Base-by-base conservation (phyloP, 1,140 invertebrate species). In the Leucophenga varia region DNA sequence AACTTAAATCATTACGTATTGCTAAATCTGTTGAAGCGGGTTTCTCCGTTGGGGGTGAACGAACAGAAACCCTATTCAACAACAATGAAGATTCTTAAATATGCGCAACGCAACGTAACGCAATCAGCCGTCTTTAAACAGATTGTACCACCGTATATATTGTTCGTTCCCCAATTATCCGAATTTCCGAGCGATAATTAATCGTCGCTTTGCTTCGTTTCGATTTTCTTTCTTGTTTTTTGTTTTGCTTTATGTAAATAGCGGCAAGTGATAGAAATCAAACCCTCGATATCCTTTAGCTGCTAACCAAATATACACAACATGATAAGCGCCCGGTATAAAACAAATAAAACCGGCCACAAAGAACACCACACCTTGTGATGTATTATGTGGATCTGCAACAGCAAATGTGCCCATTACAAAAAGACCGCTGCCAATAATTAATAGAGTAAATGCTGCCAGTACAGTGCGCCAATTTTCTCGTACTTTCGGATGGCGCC, bases 381-480 rank as follows among this genome's bases (percentile, higher is more conserved):
- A 78, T 42, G 87, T 86, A 55, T 86, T 84, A 48, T 83, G 78
- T 3, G 83, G 82, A 77, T 84, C 76, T 52, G 86, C 77, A 14
- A 88, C 80, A 30, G 88, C 85, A 38, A 86, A 82, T 3, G 86
- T 80, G n/a, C 87, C 88, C 71, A 87, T 86, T 13, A 82, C 79
- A 39, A 89, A 78, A 8, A 90, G 77, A 19, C 87, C 87, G n/a
- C 86, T 79, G 59, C 89, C 89, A 13, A 91, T 83, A 16, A 91
- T 65, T 1, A 91, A 78, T 21, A 91, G 76, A 39, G 85, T 82
- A 49, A 89, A 84, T 6, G 89, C 88, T 28, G 86, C 88, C 51
- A 88, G 78, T 3, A 92, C 88, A 55, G 90, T 88, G 68, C 87
- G 86, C 89, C 89, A 91, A 69, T 92, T 91, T 68, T 92, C 88